phyloP scores from a whole-genome alignment of 2,888 invertebrate species.

The Mythimna loreyi region DNA sequence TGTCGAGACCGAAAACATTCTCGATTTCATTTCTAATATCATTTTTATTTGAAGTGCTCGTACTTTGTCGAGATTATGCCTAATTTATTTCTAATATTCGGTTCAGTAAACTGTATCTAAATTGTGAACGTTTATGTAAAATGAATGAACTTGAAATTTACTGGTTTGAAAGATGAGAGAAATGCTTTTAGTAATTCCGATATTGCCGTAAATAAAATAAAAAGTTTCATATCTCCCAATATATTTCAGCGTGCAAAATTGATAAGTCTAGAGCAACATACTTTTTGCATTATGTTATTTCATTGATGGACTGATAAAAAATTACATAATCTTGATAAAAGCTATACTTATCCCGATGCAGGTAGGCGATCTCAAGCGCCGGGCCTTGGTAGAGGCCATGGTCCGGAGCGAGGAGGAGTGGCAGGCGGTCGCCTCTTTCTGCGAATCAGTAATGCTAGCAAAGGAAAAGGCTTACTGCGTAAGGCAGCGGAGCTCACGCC shows the following conservation, averaged over 20 bases:
- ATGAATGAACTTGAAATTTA: not conserved
- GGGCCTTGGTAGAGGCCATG: no score
- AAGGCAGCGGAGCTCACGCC: no score
- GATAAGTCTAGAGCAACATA: not conserved
- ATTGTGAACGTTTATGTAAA: not conserved
- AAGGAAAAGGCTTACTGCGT: no score
- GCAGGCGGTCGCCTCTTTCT: no score
- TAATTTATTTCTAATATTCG: not conserved
- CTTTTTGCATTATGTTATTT: slow-evolving; percentile 2
- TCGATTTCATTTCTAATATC: not conserved
- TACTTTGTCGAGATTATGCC: not conserved
- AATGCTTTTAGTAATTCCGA: not conserved
- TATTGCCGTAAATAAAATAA: slow-evolving; percentile 6
- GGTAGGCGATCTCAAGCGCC: no score
- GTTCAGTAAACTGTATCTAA: not conserved
- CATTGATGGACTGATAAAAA: slow-evolving; percentile 1
- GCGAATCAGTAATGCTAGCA: no score
- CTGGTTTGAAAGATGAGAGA: not conserved
- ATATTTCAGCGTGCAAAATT: not conserved
- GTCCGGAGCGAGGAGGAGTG: no score
- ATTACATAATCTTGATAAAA: not conserved
- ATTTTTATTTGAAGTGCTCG: no score
- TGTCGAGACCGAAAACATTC: not conserved
- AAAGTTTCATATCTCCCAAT: not conserved
- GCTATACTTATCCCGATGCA: no score